Evolutionary conservation across 2,888 invertebrate genomes (phyloP).

Genomic region (Ectropis crepuscularia): DNA sequence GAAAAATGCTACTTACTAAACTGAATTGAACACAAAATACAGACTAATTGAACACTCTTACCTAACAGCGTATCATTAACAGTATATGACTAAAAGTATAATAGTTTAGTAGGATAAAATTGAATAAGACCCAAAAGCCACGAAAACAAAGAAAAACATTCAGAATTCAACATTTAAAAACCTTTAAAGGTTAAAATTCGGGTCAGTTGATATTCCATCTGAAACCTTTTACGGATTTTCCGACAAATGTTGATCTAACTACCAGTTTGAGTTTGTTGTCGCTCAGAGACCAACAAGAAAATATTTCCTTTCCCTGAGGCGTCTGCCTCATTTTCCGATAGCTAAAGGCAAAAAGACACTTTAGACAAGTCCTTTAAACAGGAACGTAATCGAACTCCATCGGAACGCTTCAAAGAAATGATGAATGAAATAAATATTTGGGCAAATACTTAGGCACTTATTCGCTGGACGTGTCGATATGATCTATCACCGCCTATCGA

Average conservation of each 20-base stretch:
- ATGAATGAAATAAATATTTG: constrained; percentile 24
- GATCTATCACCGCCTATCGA: constrained; percentile 47
- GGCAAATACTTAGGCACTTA: constrained; percentile 21
- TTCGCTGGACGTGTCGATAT: constrained; percentile 34
- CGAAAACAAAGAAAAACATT: constrained; percentile 1
- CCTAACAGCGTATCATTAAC: too few species aligned
- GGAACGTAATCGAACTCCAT: constrained; percentile 39
- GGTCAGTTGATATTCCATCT: constrained; percentile 33
- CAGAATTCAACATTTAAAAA: constrained; percentile 21
- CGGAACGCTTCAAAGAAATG: constrained; percentile 35
- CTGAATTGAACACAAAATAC: too few species aligned
- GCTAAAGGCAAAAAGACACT: constrained; percentile 55
- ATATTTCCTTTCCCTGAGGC: constrained; percentile 50
- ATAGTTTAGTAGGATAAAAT: background rate
- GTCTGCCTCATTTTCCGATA: constrained; percentile 55
- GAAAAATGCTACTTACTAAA: too few species aligned
- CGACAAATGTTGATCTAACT: constrained; percentile 48
- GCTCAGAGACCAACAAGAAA: constrained; percentile 47
- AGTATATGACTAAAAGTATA: too few species aligned
- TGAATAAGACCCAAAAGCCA: background rate
- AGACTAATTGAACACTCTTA: too few species aligned
- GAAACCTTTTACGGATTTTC: constrained; percentile 39
- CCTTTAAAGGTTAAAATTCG: constrained; percentile 33
- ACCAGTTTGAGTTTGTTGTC: constrained; percentile 48
- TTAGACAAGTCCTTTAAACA: constrained; percentile 46